Evolutionary conservation across 2,113 vertebrate genomes (phyloP).

Genomic region (Oplegnathus fasciatus): DNA sequence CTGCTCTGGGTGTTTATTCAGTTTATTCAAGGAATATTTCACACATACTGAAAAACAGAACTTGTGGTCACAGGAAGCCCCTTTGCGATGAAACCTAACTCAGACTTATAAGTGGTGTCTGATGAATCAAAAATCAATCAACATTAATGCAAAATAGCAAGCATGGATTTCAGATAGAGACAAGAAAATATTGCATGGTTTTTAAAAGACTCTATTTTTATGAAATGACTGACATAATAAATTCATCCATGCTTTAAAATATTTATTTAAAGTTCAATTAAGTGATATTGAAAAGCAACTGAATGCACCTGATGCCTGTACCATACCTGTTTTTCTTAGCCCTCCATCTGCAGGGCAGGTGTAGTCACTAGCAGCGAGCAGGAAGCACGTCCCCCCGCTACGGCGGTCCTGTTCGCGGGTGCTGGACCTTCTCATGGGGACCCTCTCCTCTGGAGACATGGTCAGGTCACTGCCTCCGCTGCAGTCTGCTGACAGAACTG

Average conservation of each 20-base stretch:
- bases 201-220: not conserved
- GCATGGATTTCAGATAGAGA: conserved; percentile 13
- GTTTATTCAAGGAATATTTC: not conserved
- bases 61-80: not conserved
- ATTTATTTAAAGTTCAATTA: not conserved
- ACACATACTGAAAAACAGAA: not conserved
- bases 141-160: conserved; percentile 27
- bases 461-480: conserved; percentile 95
- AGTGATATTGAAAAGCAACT: not conserved
- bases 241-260: not conserved
- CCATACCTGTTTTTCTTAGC: conserved; percentile 89
- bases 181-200: not conserved
- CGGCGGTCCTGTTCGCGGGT: conserved; percentile 93
- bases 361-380: conserved; percentile 96
- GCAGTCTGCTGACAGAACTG: conserved; percentile 95
- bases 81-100: conserved; percentile 5
- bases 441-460: conserved; percentile 92
- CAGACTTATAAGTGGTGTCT: conserved; percentile 13
- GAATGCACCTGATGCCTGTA: not conserved
- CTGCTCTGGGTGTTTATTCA: not conserved
- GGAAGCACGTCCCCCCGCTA: conserved; percentile 94
- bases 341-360: conserved; percentile 93
- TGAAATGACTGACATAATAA: conserved; percentile 6
- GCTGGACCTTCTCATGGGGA: conserved; percentile 94
- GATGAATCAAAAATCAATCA: conserved; percentile 12